Conservation (phyloP, 1,140 invertebrate genomes). For the Globodera ellingtonae region DNA sequence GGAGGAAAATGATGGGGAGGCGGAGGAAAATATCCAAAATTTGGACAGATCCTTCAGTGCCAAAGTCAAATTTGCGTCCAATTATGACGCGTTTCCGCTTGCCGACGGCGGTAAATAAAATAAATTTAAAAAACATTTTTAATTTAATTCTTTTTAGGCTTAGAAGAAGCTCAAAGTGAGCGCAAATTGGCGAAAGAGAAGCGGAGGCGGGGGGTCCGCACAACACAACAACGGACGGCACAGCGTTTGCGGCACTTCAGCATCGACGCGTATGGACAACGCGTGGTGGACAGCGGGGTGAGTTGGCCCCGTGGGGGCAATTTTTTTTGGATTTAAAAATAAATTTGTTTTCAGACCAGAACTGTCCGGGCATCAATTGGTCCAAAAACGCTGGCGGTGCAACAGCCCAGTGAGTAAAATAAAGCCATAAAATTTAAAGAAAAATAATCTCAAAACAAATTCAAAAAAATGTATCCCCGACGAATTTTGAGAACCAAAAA, state of each 20-base stretch:
- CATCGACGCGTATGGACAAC: constrained; percentile 39
- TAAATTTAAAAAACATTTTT: not conserved
- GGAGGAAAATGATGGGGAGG: constrained; percentile 2
- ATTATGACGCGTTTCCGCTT: not conserved
- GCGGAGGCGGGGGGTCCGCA: not conserved
- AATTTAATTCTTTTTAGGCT: not conserved
- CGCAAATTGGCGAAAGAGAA: constrained; percentile 9
- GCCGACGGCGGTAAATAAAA: not conserved
- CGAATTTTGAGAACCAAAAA: too few species aligned
- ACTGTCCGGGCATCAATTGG: constrained; percentile 9
- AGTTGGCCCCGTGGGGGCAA: not conserved
- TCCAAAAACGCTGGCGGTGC: not conserved
- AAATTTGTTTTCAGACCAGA: not conserved
- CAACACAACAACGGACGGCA: not conserved
- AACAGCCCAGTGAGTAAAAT: not conserved
- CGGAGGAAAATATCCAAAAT: not conserved
- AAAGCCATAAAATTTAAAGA: not conserved
- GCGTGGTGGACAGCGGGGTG: constrained; percentile 44
- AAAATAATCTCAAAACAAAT: not conserved
- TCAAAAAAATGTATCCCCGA: too few species aligned
- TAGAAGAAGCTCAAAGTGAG: not conserved
- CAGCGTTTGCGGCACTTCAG: constrained; percentile 46
- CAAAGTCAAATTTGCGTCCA: not conserved
- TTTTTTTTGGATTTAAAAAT: too few species aligned
- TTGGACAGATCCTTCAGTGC: not conserved